Evolutionary conservation across 1,140 invertebrate genomes (phyloP).

Genomic region (Drosophila orosa): DNA sequence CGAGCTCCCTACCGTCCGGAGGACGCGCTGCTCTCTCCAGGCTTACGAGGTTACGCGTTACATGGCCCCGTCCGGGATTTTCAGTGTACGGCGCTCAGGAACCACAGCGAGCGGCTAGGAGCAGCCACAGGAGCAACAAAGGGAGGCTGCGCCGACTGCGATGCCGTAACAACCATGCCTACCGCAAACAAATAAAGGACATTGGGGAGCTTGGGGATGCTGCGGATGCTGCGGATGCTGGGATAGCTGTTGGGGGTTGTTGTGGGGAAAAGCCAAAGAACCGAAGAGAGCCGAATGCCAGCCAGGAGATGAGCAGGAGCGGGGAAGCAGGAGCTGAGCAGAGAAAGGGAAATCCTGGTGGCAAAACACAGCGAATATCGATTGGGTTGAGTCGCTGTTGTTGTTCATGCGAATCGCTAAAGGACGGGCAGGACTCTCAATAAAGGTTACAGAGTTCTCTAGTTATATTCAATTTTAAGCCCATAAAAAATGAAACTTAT

Average conservation of each 20-base stretch:
- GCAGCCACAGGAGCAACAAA: not conserved
- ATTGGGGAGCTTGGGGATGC: constrained; percentile 1
- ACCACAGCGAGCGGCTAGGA: constrained; percentile 8
- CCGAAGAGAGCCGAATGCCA: constrained; percentile 26
- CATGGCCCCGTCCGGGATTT: constrained; percentile 63
- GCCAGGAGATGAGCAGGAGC: constrained; percentile 16
- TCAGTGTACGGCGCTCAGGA: constrained; percentile 63
- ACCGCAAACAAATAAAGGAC: constrained; percentile 17
- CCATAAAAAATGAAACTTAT: too few relatives aligned
- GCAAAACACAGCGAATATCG: constrained; percentile 25
- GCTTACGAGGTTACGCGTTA: constrained; percentile 36
- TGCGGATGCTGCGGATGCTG: constrained; percentile 4
- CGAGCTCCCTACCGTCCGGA: not conserved
- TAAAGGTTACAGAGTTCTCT: not conserved
- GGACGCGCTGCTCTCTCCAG: not conserved
- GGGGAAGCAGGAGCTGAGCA: constrained; percentile 31
- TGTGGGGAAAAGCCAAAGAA: not conserved
- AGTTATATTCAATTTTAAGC: not conserved
- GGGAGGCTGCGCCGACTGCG: constrained; percentile 19
- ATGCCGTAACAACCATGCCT: constrained; percentile 22
- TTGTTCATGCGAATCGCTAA: not conserved
- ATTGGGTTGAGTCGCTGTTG: constrained; percentile 8
- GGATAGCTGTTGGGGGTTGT: not conserved
- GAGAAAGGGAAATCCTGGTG: constrained; percentile 48
- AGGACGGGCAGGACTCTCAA: not conserved